Conservation (phyloP, 2,113 vertebrate species). For the Actenoides lindsayi region DNA sequence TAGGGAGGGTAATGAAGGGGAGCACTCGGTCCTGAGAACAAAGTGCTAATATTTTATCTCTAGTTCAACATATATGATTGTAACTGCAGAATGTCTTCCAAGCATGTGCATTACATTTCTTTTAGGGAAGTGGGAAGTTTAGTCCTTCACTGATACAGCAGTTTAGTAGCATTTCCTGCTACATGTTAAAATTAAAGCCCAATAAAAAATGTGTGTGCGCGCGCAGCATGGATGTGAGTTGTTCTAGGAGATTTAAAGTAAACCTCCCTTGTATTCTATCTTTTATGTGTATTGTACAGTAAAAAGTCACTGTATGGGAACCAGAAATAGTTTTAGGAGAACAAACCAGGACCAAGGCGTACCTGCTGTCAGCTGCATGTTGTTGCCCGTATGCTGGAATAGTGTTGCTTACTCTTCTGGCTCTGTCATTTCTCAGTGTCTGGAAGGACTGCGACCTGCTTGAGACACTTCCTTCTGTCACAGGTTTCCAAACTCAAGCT, state of each 20-base stretch:
- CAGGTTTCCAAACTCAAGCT: not conserved
- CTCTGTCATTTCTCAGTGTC: not conserved
- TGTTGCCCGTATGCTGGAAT: not conserved
- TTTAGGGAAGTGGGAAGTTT: not conserved
- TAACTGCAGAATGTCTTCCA: not conserved
- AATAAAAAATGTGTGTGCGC: not conserved
- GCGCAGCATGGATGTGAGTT: not conserved
- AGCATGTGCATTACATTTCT: not conserved
- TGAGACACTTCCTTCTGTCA: rapidly evolving
- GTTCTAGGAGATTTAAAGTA: not conserved
- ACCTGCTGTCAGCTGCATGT: not conserved
- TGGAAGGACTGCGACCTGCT: not conserved
- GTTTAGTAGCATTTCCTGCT: not conserved
- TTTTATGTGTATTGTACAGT: not conserved
- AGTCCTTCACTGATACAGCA: not conserved
- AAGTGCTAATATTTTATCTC: not conserved
- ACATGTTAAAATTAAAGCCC: not conserved
- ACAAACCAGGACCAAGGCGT: not conserved
- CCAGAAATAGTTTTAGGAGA: not conserved
- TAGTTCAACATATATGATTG: not conserved
- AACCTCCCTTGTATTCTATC: rapidly evolving
- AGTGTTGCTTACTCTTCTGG: not conserved
- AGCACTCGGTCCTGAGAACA: not conserved
- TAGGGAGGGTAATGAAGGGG: not conserved
- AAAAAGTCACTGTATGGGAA: not conserved